These are phyloP conservation scores for Spongilla lacustris DNA, from an alignment of 37 sponge, comb jelly and placozoan species.

Conservation along the genomic window DNA sequence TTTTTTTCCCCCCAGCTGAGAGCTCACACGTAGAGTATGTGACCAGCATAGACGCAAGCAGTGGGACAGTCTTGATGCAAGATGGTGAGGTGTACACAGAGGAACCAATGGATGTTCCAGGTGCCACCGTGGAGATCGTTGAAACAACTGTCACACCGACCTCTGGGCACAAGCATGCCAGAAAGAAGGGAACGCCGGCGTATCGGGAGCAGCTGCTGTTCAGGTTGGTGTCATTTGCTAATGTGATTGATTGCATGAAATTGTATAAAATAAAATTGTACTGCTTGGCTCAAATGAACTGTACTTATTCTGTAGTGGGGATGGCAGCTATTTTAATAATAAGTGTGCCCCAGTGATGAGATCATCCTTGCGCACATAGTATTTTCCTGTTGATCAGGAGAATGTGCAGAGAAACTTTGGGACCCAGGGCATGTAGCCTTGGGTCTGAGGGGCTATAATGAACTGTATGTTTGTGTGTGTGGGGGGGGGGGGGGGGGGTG, in stretches of 20 bases:
- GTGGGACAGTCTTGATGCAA: conserved; percentile 5
- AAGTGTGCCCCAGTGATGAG: conserved; percentile 62
- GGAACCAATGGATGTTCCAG: conserved; percentile 44
- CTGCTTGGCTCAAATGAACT: too few species aligned
- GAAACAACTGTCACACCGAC: conserved; percentile 2
- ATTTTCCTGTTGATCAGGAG: not conserved
- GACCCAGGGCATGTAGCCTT: not conserved
- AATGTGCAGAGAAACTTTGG: conserved; percentile 43
- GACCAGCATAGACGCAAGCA: not conserved
- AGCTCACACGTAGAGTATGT: too few species aligned
- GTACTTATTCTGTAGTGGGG: too few species aligned
- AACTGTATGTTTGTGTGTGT: not conserved
- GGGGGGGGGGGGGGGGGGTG: too few species aligned
- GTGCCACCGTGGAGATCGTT: conserved; percentile 64
- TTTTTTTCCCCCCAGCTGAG: too few species aligned
- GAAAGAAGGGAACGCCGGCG: conserved; percentile 5
- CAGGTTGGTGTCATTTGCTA: not conserved
- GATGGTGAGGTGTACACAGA: conserved; percentile 33
- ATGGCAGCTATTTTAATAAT: too few species aligned
- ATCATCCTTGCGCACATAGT: conserved; percentile 75
- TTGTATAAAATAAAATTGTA: too few species aligned
- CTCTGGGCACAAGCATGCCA: not conserved
- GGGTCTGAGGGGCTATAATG: conserved; percentile 30
- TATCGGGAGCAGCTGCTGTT: conserved; percentile 51
- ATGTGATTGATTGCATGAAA: not conserved